Evolutionary conservation across 2,113 vertebrate genomes (phyloP).

Genomic region (Tichodroma muraria): DNA sequence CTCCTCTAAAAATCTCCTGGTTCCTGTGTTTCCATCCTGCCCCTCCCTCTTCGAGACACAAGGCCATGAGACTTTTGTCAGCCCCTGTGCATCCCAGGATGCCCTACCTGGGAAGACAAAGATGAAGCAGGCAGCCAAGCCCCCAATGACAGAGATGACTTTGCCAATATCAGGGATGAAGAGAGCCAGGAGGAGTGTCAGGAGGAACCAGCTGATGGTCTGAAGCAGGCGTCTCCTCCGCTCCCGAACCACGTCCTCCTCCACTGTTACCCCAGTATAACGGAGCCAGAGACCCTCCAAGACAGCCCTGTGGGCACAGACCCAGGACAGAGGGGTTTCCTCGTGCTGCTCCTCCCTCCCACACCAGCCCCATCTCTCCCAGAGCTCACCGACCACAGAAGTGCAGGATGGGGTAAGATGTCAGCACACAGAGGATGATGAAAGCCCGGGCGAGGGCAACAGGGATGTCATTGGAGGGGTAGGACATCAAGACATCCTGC

Average conservation of each 20-base stretch:
- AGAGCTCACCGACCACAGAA: conserved; percentile 87
- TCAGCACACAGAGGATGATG: conserved; percentile 91
- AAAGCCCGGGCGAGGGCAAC: conserved; percentile 91
- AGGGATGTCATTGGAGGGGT: conserved; percentile 86
- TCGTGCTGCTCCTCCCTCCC: fast-evolving
- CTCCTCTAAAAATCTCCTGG: background rate
- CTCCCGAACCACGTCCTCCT: conserved; percentile 86
- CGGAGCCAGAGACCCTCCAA: conserved; percentile 95
- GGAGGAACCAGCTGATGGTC: conserved; percentile 86
- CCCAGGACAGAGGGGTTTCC: background rate
- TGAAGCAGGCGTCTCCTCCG: conserved; percentile 81
- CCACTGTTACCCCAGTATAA: conserved; percentile 82
- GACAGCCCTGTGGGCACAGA: conserved; percentile 77
- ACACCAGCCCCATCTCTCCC: background rate
- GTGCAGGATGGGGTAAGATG: conserved; percentile 95
- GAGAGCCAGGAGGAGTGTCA: conserved; percentile 89
- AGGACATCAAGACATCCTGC: conserved; percentile 92
- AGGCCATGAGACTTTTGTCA: background rate
- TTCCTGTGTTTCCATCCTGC: background rate
- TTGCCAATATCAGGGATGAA: conserved; percentile 96
- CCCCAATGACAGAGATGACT: conserved; percentile 93
- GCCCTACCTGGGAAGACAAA: conserved; percentile 89
- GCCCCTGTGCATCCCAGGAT: background rate
- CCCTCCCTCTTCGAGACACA: background rate
- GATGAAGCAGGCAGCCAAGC: conserved; percentile 94